Evolutionary conservation across 2,888 invertebrate genomes (phyloP), one percentile per base, ranked within the genome.

Genomic region (Branchipolynoe longqiensis): DNA sequence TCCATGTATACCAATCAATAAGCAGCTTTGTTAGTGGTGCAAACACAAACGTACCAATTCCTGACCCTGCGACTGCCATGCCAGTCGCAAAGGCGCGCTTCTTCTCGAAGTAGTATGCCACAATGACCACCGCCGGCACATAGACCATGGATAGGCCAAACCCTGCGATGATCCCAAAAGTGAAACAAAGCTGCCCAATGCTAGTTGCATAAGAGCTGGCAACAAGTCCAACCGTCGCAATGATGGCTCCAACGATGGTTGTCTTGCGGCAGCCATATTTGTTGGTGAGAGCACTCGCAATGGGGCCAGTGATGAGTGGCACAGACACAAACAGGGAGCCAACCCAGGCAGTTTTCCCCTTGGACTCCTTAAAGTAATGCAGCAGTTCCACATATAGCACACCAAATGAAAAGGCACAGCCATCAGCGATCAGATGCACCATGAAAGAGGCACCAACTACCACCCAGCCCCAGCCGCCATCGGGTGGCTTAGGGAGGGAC

Each of bases 401-500:
- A 1, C 84, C 74, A 58, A 88, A 89, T 8, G 89, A 89, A 59
- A 98, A 98, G 83, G 98, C 98, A 94, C 98, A 97, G 87, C 98
- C 98, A 94, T 99, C 98, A 90, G 98, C 98, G 28, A 90, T 89
- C 31, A 89, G 62, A 94, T 98, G 98, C 91, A 98, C 97, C 96
- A 98, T 96, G 94, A 98, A 98, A n/a, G 98, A 98, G 54, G 97
- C 98, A 92, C 97, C 96, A 85, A 97, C 97, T 82, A 98, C 97
- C 94, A 96, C 95, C 97, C 97, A 98, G 0, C 98, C 98, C 98
- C 98, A 98, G 18, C 98, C 98, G 0, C 98, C 98, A 92, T 98
- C 98, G 1, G 90, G 89, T 18, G 88, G 87, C n/a, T 38, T 78
- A 58, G 84, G 84, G 56, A 84, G 74, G 28, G 56, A 38, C 22